Percentiles rank a stretch among this genome's conserved stretches.
Conservation (phyloP, 2,888 invertebrate species). For the Anorthoa munda region DNA sequence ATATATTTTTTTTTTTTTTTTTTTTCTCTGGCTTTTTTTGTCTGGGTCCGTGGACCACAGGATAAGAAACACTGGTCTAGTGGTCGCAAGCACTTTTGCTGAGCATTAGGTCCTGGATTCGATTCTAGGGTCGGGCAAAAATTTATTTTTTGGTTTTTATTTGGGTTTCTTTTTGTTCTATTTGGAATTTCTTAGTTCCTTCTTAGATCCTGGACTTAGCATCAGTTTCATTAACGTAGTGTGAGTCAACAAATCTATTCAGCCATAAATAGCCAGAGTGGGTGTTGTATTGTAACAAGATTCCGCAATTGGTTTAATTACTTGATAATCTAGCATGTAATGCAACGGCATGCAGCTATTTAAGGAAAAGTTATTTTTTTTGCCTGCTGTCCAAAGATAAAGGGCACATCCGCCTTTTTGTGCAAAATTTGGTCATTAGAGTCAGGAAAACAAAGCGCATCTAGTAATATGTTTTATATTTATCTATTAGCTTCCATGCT, state of each 20-base stretch:
- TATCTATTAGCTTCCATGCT: neutral
- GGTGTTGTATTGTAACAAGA: constrained; percentile 14
- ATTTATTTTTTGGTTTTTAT: too few species aligned
- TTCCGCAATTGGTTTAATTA: constrained; percentile 42
- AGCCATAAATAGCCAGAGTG: constrained; percentile 33
- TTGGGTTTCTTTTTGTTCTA: too few species aligned
- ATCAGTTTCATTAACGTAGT: constrained; percentile 9
- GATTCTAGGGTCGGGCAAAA: too few species aligned
- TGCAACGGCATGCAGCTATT: constrained; percentile 25
- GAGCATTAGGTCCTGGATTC: too few species aligned
- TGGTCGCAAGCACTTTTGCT: too few species aligned
- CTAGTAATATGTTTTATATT: neutral
- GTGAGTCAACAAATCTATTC: constrained; percentile 47
- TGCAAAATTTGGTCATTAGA: neutral
- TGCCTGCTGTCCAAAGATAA: neutral
- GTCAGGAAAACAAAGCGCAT: neutral
- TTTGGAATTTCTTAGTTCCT: too few species aligned
- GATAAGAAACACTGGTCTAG: too few species aligned
- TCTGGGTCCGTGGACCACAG: too few species aligned
- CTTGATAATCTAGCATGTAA: constrained; percentile 30
- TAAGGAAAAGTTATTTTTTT: constrained; percentile 20
- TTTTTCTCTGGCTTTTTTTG: too few species aligned
- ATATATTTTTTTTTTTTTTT: too few species aligned
- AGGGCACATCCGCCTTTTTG: neutral
- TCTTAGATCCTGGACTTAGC: neutral